Evolutionary conservation across 2,888 invertebrate genomes (phyloP), one percentile per base, ranked within the genome.

Genomic region (Sabatieria punctata): DNA sequence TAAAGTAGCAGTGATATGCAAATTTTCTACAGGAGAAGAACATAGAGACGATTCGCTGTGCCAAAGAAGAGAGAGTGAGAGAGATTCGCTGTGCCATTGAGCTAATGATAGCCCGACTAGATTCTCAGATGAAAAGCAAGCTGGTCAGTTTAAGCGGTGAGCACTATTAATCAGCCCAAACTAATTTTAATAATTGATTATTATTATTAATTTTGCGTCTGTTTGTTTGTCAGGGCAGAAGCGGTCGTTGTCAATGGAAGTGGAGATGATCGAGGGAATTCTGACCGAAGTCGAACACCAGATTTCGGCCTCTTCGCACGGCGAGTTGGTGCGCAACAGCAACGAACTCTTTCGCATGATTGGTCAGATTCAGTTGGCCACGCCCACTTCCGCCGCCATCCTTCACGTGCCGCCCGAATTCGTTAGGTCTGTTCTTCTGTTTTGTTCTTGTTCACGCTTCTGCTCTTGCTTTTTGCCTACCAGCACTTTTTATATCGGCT

Each of bases 31-130:
- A 83, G 82, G 86, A 88, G 65, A 75, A 82, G 49, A 88, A 86
- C 64, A 84, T 88, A 1, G 86, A 88, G 65, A 79, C 80, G 19
- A 85, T 88, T 1, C 76, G 86, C 50, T 78, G 80, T 25, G 85
- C 86, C 0, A 88, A 88, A 71, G 88, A 88, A 63, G 85, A 88
- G 65, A 75, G 85, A 52, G 86, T 88, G 0, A 75, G 85, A 21
- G 88, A 89, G 70, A 86, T 89, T 41, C 74, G 86, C 41, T 85
- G 85, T 66, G 85, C 86, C 0, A 85, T 89, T 0, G 88, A 88
- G 65, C 71, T 85, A 52, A 88, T 89, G 85, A 85, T 88, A 57
- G 83, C 85, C 2, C 75, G 86, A 18, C 70, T 88, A 26, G 88
- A 89, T 70, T 80, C 85, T 0, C 85, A 86, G 52, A 71, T 88